Evolutionary conservation across 1,140 invertebrate species (phyloP).

Genomic region (Zophobas atratus): DNA sequence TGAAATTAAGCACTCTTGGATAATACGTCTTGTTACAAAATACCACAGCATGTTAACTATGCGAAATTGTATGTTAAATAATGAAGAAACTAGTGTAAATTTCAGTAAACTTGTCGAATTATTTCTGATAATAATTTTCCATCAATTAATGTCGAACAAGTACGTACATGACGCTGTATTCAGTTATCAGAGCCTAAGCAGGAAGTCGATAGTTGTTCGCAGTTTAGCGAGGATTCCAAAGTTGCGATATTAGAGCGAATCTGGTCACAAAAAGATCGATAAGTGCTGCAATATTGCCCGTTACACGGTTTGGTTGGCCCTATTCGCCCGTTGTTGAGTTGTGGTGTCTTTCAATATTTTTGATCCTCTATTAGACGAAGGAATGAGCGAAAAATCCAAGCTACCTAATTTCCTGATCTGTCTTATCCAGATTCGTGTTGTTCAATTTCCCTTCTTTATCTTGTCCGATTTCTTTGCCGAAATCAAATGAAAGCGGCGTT

Average conservation of each 20-base stretch:
- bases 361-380: conserved; percentile 8
- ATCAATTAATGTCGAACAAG: too few species aligned
- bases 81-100: too few species aligned
- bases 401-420: conserved; percentile 45
- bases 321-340: not conserved
- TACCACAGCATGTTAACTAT: too few species aligned
- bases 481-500: conserved; percentile 36
- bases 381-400: conserved; percentile 30
- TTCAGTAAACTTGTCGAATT: too few species aligned
- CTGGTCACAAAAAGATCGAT: not conserved
- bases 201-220: not conserved
- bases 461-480: conserved; percentile 34
- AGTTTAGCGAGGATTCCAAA: not conserved
- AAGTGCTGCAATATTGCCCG: not conserved
- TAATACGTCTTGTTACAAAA: too few species aligned
- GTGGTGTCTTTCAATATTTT: conserved; percentile 10
- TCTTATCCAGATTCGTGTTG: conserved; percentile 43
- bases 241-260: not conserved
- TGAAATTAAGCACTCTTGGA: too few species aligned
- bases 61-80: too few species aligned
- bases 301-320: conserved; percentile 4
- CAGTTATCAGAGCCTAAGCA: too few species aligned
- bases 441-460: conserved; percentile 41
- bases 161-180: too few species aligned
- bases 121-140: too few species aligned